These are phyloP conservation scores for Chromis chromis DNA, from an alignment of 2,797 vertebrate genomes.

Conservation along the genomic window DNA sequence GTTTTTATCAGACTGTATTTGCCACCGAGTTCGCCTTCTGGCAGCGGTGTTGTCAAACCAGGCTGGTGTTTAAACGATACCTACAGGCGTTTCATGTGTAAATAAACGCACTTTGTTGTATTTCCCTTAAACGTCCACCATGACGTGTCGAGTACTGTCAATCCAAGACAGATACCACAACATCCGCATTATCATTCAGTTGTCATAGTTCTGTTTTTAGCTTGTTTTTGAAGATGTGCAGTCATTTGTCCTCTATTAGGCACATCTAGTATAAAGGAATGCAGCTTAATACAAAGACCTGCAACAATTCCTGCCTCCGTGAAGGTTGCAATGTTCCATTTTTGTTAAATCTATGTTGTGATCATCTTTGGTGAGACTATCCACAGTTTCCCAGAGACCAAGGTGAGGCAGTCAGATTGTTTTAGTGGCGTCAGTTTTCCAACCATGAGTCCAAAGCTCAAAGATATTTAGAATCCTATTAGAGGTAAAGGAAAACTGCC, in stretches of 20 bases:
- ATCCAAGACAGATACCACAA: constrained; percentile 26
- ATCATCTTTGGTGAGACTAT: not conserved
- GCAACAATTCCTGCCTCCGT: not conserved
- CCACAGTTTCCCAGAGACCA: constrained; percentile 1
- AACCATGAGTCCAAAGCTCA: too few relatives aligned
- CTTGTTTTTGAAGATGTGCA: not conserved
- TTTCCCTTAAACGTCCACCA: constrained; percentile 19
- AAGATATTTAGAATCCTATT: not conserved
- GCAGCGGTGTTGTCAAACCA: constrained; percentile 50
- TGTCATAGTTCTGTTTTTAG: constrained; percentile 11
- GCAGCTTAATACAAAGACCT: not conserved
- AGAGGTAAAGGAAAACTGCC: not conserved
- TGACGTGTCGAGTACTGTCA: constrained; percentile 36
- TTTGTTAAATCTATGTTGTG: not conserved
- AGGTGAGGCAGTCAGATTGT: not conserved
- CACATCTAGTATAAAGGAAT: not conserved
- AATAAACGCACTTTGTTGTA: constrained; percentile 30
- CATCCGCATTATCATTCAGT: constrained; percentile 49
- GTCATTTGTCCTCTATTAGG: not conserved
- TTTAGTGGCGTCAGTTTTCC: not conserved
- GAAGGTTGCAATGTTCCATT: not conserved
- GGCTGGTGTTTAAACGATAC: constrained; percentile 4
- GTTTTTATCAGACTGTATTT: constrained; percentile 29
- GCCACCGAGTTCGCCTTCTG: constrained; percentile 30
- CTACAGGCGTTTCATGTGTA: constrained; percentile 10